Conservation (phyloP, 2,797 vertebrate species). For the Salmo trutta region DNA sequence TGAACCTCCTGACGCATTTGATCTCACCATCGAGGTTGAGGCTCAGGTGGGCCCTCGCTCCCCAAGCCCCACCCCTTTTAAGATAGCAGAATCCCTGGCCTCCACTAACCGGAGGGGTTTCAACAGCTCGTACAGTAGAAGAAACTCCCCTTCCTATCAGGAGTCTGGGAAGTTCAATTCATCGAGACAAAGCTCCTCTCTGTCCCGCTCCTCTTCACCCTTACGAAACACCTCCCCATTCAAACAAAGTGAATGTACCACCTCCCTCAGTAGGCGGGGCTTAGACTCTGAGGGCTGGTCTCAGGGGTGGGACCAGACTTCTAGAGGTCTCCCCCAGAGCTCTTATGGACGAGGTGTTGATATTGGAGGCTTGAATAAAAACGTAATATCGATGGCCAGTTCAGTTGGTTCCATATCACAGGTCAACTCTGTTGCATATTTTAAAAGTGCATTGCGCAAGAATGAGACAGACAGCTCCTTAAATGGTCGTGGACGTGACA, state of each 20-base stretch:
- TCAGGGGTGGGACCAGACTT: conserved; percentile 39
- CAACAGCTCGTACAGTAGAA: conserved; percentile 41
- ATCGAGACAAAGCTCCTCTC: conserved; percentile 47
- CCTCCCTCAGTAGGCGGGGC: conserved; percentile 50
- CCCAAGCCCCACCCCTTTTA: conserved; percentile 79
- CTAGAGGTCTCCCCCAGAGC: conserved; percentile 48
- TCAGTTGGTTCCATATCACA: conserved; percentile 58
- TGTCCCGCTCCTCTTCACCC: conserved; percentile 71
- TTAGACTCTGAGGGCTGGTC: conserved; percentile 52
- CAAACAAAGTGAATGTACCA: conserved; percentile 61
- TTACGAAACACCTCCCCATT: conserved; percentile 52
- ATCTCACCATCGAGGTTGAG: conserved; percentile 71
- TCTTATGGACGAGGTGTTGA: conserved; percentile 44
- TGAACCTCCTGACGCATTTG: conserved; percentile 60
- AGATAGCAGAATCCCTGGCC: conserved; percentile 74
- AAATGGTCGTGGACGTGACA: conserved; percentile 32
- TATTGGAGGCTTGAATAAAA: conserved; percentile 66
- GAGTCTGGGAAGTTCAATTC: conserved; percentile 56
- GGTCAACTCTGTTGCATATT: conserved; percentile 59
- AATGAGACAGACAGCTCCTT: conserved; percentile 48
- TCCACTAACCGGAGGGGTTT: conserved; percentile 52
- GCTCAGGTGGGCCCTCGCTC: conserved; percentile 76
- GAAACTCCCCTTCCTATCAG: conserved; percentile 50
- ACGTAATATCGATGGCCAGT: conserved; percentile 64
- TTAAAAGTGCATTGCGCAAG: conserved; percentile 67